Base-by-base conservation (phyloP, 2,797 vertebrate species). In the Rhynchotus rufescens region DNA sequence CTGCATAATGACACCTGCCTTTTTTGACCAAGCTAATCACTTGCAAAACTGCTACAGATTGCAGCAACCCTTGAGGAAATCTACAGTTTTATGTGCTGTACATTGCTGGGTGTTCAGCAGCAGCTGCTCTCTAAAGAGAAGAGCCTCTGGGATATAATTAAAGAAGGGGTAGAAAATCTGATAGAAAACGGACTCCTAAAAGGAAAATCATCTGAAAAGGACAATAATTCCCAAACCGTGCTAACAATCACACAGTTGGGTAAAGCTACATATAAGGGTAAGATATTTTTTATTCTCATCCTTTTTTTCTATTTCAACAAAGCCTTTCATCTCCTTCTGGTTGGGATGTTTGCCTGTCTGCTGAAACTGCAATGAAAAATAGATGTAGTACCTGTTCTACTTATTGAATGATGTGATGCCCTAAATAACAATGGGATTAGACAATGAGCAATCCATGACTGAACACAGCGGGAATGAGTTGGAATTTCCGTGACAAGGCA, bases 211-310 rank as follows among this genome's bases (percentile, higher is more conserved):
- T 32, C 6, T 7, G 79, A 95, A 13, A 82, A 90, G 3, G 91
- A 95, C 44, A 71, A 93, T 49, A 68, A 61, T 34, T 79, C 62
- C 60, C 89, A 87, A 9, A 45, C 36, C 56, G 57, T 28, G 1
- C 97, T 99, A 64, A 94, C 92, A 45, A 96, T 99, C 93, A 99
- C 99, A 80, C 97, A 91, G 8, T 94, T 99, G 93, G 99, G 99
- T 25, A 98, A 89, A 92, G 99, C 99, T 45, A 98, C 99, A 3
- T 99, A 97, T 73, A 99, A 99, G 98, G 99, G 99, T 99, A 91
- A 97, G 82, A 42, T 11, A 5, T 26, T 66, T 74, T 38, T 23
- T 6, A 4, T 67, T 72, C 5, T 79, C 25, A 4, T 40, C 45
- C 6, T 15, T 23, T 61, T 47, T 47, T 47, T 15, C 65, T 25